Conservation (phyloP, 2,113 vertebrate species). For the Axis porcinus region DNA sequence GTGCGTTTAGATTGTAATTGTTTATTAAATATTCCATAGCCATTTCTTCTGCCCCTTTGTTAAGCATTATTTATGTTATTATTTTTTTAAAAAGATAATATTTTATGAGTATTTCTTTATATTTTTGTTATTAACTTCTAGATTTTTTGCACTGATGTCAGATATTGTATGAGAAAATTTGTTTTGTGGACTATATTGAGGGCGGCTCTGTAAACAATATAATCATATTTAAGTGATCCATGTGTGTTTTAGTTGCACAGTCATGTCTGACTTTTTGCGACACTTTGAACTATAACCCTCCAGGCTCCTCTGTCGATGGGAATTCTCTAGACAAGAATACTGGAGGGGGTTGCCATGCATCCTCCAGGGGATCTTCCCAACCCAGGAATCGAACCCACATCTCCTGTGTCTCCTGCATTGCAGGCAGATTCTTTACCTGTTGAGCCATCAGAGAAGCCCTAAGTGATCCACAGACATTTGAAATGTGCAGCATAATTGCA, state of each 20-base stretch:
- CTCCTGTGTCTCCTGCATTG: background rate
- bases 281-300: background rate
- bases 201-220: background rate
- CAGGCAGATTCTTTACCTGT: background rate
- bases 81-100: background rate
- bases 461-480: background rate
- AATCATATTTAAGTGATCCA: background rate
- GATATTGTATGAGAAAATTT: background rate
- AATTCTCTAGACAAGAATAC: background rate
- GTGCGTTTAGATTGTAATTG: background rate
- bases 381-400: background rate
- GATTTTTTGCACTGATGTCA: background rate
- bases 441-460: background rate
- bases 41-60: background rate
- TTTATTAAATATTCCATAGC: background rate
- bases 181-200: background rate
- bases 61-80: background rate
- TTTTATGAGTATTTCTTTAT: background rate
- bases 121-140: background rate
- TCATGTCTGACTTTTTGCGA: rapidly evolving
- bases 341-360: background rate
- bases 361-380: background rate
- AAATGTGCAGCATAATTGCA: background rate
- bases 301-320: background rate
- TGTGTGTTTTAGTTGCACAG: background rate